These are phyloP conservation scores for Euura saliciscinereae DNA, from an alignment of 1,140 invertebrate species.

Conservation along the genomic window DNA sequence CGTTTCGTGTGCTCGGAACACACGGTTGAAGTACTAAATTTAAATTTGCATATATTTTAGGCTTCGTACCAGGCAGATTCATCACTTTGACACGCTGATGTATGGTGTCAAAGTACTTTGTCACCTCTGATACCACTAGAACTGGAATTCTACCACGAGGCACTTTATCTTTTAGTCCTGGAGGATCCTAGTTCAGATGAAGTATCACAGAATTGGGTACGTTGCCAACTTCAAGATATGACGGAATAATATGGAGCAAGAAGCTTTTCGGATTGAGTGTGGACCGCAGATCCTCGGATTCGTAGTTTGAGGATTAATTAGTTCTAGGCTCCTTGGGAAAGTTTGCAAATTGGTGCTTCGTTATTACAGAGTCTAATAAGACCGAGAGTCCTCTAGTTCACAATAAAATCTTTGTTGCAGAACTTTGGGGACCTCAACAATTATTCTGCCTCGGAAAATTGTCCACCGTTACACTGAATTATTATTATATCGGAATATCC, in stretches of 20 bases:
- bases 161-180: not conserved
- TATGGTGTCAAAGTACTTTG: not conserved
- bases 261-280: too few species aligned
- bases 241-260: too few species aligned
- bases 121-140: not conserved
- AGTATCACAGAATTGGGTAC: too few species aligned
- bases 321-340: not conserved
- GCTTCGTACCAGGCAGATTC: not conserved
- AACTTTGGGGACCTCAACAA: not conserved
- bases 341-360: not conserved
- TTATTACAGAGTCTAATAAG: not conserved
- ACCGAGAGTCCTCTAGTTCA: not conserved
- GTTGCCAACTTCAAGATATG: too few species aligned
- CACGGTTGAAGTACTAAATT: not conserved
- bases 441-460: not conserved
- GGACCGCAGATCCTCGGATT: too few species aligned
- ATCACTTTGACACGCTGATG: not conserved
- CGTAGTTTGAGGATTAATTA: too few species aligned
- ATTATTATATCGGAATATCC: not conserved
- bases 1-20: not conserved
- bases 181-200: too few species aligned
- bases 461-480: not conserved
- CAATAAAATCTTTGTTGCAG: not conserved
- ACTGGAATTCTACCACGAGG: not conserved
- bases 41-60: conserved; percentile 1